Evolutionary conservation across 2,888 invertebrate species (phyloP), one percentile per base, ranked within the genome.

Genomic region (Yponomeuta malinellus): DNA sequence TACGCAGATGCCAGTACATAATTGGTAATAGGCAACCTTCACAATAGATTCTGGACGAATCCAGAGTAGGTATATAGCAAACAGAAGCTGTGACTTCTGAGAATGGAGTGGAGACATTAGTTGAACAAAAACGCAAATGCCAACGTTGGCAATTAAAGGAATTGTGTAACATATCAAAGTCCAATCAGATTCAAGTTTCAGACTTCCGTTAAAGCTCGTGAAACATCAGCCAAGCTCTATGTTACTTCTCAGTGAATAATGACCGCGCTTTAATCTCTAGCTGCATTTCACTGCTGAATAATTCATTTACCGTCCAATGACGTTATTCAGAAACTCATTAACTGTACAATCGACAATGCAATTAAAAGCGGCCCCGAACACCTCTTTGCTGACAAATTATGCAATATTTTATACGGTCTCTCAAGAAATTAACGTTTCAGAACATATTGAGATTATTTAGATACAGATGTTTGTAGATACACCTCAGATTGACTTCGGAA

Each of bases 191-290:
- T 65, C 9, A 1, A 31, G 65, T 33, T 31, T 65, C 65, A 65
- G 65, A 10, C 33, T 65, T 65, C 29, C 29, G 33, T 12, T 29
- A 5, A 23, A 31, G 29, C 52, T 29, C 31, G 12, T 65, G 65
- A 65, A 65, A 65, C 65, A 10, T 12, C 65, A 65, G 12, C 65
- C 33, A 3, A 65, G 29, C 43, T 43, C 43, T 8, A 43, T 8
- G 43, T 43, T 10, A 81, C 83, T 81, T 80, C 80, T 76, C 76
- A 75, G 74, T 78, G 81, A 82, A 82, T 84, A 86, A 85, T 83
- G 80, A 80, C 80, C 79, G 75, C 77, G 79, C 79, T 78, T 81
- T 84, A 86, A 88, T 88, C 86, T 84, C 86, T 85, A 82, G 78
- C 76, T 68, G 71, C 79, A 79, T 63, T 71, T 63, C 59, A 75